Conservation (phyloP, 2,888 invertebrate species). For the Laothoe populi region DNA sequence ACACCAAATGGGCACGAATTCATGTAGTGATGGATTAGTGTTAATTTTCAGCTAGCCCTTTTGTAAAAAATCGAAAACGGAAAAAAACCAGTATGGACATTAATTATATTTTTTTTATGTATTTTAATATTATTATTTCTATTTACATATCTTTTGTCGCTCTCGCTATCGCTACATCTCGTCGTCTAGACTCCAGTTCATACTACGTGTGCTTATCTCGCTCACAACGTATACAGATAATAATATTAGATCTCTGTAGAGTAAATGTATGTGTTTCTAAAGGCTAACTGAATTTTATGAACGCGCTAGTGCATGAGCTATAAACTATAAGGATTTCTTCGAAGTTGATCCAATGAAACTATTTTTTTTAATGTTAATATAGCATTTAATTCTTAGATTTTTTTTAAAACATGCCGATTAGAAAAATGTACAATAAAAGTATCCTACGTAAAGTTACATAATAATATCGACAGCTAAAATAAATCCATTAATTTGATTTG, state of each 20-base stretch:
- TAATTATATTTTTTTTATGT: background rate
- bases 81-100: too few relatives aligned
- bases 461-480: too few relatives aligned
- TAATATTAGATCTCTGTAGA: conserved; percentile 36
- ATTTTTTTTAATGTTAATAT: too few relatives aligned
- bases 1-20: too few relatives aligned
- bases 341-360: background rate
- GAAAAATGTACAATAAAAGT: too few relatives aligned
- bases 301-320: conserved; percentile 28
- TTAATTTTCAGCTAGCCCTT: too few relatives aligned
- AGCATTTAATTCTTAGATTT: too few relatives aligned
- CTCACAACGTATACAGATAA: conserved; percentile 44
- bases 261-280: conserved; percentile 26
- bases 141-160: background rate
- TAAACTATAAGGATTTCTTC: conserved; percentile 29
- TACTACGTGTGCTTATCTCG: conserved; percentile 36
- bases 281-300: conserved; percentile 41
- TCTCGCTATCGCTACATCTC: conserved; percentile 29
- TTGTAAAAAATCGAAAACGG: too few relatives aligned
- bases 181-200: conserved; percentile 28
- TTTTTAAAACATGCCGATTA: too few relatives aligned
- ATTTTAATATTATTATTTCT: background rate
- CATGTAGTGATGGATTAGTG: too few relatives aligned
- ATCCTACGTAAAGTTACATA: too few relatives aligned
- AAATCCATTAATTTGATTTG: too few relatives aligned